Evolutionary conservation across 2,797 vertebrate species (phyloP).

Genomic region (Valencia hispanica): DNA sequence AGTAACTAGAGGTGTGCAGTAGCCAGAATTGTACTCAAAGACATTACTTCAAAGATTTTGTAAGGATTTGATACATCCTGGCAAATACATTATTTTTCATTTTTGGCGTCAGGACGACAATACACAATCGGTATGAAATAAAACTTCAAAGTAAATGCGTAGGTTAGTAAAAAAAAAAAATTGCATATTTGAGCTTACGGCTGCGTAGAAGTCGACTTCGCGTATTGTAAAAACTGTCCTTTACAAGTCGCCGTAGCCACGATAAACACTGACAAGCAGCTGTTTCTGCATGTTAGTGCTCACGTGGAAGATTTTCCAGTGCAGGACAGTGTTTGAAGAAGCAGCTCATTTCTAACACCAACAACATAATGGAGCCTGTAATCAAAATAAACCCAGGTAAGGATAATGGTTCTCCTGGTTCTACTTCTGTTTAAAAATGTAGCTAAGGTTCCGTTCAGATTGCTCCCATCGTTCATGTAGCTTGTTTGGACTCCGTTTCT

Average conservation of each 20-base stretch:
- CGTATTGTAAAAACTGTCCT: slow-evolving; percentile 23
- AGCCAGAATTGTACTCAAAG: too few relatives aligned
- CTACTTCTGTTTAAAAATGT: background rate
- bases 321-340: slow-evolving; percentile 15
- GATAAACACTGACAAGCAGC: slow-evolving; percentile 77
- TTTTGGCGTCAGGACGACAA: too few relatives aligned
- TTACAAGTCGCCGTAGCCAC: slow-evolving; percentile 57
- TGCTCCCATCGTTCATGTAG: background rate
- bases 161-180: too few relatives aligned
- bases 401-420: slow-evolving; percentile 18
- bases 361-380: slow-evolving; percentile 66
- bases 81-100: too few relatives aligned
- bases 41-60: too few relatives aligned
- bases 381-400: slow-evolving; percentile 71
- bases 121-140: background rate
- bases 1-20: too few relatives aligned
- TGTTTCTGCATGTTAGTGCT: slow-evolving; percentile 63
- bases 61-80: too few relatives aligned
- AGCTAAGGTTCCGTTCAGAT: background rate
- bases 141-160: too few relatives aligned
- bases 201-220: background rate
- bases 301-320: slow-evolving; percentile 48
- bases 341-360: background rate
- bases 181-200: background rate
- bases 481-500: background rate